Base-by-base conservation (phyloP, 92 coral and sea anemone genomes). In the Hydrozoanthus gracilis region DNA sequence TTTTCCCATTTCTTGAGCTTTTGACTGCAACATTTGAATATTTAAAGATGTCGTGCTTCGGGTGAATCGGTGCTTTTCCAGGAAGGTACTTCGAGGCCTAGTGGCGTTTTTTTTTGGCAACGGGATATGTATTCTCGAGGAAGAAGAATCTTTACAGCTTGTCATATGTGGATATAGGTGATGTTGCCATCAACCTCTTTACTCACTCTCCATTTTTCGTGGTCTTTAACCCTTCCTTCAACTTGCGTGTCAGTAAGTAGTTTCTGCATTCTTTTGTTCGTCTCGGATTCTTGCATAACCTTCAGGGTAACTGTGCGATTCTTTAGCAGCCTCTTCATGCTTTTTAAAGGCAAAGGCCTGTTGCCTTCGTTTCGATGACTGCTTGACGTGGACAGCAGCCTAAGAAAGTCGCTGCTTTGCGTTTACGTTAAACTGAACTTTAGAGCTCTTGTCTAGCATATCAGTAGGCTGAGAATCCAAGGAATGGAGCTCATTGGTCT, bases 61-160 rank as follows among this genome's bases (percentile, higher is more conserved):
- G 88, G 62, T 87, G 75, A 27, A 89, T 35, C 4, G 91, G 95
- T 35, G 66, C 89, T 46, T 89, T 89, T 11, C 94, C 87, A 9
- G 92, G 92, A 13, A 88, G 90, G 75, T 76, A 73, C 51, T 89
- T 89, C 17, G 92, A 55, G 15, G 91, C 94, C 89, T 86, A 82
- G 61, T 86, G 92, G 69, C 88, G 50, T 65, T 89, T 86, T 61
- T 86, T 88, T 20, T 65, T 86, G 17, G n/a, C 91, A 84, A 61
- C 89, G 87, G 12, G 92, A 74, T 7, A 86, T 86, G 66, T 86
- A 62, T 74, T 89, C 89, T n/a, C 83, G 50, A 62, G 87, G 89
- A 20, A 80, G n/a, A 27, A 90, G 64, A 6, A 79, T 44, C 55
- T 90, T 79, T 50, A 82, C 35, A 20, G 90, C 92, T 61, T 90